phyloP scores from a whole-genome alignment of 2,113 vertebrate species.

The Lynx canadensis region DNA sequence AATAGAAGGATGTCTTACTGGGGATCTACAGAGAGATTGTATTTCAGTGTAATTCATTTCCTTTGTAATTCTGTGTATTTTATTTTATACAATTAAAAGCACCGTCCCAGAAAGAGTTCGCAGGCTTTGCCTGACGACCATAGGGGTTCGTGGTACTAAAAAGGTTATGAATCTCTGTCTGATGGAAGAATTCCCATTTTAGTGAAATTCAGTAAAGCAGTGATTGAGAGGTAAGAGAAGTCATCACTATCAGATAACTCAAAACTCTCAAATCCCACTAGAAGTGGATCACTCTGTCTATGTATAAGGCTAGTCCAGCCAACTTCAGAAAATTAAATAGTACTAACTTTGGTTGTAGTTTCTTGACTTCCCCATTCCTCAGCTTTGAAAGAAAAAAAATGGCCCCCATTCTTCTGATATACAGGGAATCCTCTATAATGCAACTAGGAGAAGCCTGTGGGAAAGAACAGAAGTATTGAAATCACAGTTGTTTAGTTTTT shows the following conservation, averaged over 20 bases:
- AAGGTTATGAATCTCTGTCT: not conserved
- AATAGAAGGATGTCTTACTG: not conserved
- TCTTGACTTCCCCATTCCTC: not conserved
- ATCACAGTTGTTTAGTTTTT: not conserved
- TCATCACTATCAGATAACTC: not conserved
- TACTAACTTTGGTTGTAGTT: not conserved
- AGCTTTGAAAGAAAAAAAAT: constrained; percentile 4
- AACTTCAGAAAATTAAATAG: constrained; percentile 10
- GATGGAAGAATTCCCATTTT: not conserved
- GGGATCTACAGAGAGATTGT: not conserved
- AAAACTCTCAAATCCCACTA: not conserved
- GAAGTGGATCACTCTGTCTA: not conserved
- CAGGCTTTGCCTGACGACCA: not conserved
- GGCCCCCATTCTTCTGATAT: not conserved
- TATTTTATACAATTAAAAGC: constrained; percentile 23
- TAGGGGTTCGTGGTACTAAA: not conserved
- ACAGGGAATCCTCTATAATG: not conserved
- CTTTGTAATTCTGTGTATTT: not conserved
- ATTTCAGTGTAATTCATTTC: not conserved
- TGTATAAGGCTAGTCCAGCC: not conserved
- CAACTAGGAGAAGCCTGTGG: not conserved
- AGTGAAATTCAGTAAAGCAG: not conserved
- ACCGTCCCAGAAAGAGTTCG: not conserved
- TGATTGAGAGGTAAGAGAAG: not conserved
- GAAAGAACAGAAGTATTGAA: not conserved